Conservation (phyloP, 2,797 vertebrate species). For the Valencia hispanica region DNA sequence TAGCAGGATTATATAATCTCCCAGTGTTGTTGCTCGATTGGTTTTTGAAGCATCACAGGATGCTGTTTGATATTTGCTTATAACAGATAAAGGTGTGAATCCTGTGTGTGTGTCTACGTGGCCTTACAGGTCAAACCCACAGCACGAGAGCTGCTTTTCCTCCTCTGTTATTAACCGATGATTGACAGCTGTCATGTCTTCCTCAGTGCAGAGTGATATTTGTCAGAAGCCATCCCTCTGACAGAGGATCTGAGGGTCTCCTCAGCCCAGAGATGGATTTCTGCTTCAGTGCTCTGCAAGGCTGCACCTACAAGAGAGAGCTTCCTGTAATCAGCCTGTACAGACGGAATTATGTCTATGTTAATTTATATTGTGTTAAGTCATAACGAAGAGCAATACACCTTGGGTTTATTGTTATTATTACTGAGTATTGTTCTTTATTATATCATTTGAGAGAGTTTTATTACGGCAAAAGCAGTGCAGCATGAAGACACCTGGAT, state of each 20-base stretch:
- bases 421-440: constrained; percentile 54
- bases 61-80: constrained; percentile 40
- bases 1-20: not conserved
- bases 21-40: constrained; percentile 11
- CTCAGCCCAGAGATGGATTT: constrained; percentile 50
- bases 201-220: constrained; percentile 73
- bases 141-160: constrained; percentile 53
- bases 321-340: constrained; percentile 52
- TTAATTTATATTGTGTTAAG: constrained; percentile 58
- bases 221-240: constrained; percentile 78
- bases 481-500: constrained; percentile 64
- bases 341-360: constrained; percentile 52
- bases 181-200: constrained; percentile 83
- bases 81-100: constrained; percentile 39
- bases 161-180: constrained; percentile 66
- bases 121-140: constrained; percentile 57
- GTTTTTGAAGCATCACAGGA: constrained; percentile 38
- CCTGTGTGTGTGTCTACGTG: constrained; percentile 29
- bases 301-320: constrained; percentile 53
- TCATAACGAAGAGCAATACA: constrained; percentile 54
- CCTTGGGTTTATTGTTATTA: constrained; percentile 39
- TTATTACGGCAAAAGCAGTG: constrained; percentile 58
- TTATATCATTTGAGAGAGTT: constrained; percentile 57
- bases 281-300: constrained; percentile 43
- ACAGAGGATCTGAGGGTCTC: constrained; percentile 73